Conservation (phyloP, 2,888 invertebrate species). For the Pinctada fucata region DNA sequence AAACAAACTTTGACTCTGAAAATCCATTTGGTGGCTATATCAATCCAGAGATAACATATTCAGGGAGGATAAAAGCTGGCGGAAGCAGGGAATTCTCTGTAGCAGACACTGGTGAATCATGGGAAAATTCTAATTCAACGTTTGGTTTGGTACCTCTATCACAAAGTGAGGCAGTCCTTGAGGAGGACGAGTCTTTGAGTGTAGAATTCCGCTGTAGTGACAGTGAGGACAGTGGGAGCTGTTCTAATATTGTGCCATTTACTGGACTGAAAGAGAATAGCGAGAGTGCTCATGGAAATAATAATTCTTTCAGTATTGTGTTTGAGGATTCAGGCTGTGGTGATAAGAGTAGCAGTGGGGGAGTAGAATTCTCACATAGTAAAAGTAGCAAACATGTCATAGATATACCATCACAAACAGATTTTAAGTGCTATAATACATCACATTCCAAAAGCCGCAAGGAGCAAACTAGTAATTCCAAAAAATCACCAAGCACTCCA, state of each 20-base stretch:
- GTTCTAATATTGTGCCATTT: constrained; percentile 41
- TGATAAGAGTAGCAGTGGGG: constrained; percentile 51
- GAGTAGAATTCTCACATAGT: constrained; percentile 39
- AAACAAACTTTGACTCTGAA: constrained; percentile 44
- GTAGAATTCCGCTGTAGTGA: constrained; percentile 49
- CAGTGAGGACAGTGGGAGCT: constrained; percentile 43
- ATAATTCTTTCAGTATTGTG: constrained; percentile 78
- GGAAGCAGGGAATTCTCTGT: constrained; percentile 64
- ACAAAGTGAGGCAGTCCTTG: constrained; percentile 22
- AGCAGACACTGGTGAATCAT: constrained; percentile 52
- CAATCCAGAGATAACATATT: neutral
- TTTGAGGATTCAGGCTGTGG: constrained; percentile 77
- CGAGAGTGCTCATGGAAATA: constrained; percentile 33
- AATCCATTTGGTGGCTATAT: constrained; percentile 54
- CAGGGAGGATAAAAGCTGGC: constrained; percentile 39
- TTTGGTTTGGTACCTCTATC: constrained; percentile 27
- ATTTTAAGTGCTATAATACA: constrained; percentile 6
- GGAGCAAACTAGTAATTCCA: neutral
- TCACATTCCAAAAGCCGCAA: constrained; percentile 13
- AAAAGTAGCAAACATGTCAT: constrained; percentile 15
- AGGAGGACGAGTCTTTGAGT: constrained; percentile 51
- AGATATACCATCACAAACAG: constrained; percentile 20
- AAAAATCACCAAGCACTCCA: neutral
- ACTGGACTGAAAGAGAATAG: constrained; percentile 24
- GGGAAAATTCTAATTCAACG: constrained; percentile 17